A percentile compares a stretch with the other conserved stretches of the same genome.
These are phyloP conservation scores for Fratercula arctica DNA, from an alignment of 2,797 vertebrate species.

Conservation along the genomic window DNA sequence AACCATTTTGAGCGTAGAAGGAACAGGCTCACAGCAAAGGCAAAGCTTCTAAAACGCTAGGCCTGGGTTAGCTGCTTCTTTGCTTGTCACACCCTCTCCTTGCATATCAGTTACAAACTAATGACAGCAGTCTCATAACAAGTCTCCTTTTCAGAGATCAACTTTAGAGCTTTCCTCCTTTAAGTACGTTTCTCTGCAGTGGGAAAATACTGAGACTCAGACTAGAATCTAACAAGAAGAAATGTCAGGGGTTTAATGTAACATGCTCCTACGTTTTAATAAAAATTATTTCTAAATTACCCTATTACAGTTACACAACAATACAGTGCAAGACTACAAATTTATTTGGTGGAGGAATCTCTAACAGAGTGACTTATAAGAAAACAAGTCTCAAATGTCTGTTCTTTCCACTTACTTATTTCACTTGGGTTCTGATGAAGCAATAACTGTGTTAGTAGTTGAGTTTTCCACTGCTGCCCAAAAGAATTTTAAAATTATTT, in stretches of 20 bases:
- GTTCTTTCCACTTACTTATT: neutral
- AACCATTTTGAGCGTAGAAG: neutral
- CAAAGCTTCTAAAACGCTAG: neutral
- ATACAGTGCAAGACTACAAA: neutral
- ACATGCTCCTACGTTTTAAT: neutral
- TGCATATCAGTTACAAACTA: neutral
- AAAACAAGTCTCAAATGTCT: constrained; percentile 38
- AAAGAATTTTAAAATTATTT: neutral
- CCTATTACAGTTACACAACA: neutral
- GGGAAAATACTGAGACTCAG: neutral
- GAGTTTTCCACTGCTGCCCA: constrained; percentile 49
- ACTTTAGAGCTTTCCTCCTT: neutral
- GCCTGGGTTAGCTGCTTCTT: neutral
- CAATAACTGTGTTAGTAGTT: constrained; percentile 53
- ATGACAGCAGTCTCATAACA: neutral
- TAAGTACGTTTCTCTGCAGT: neutral
- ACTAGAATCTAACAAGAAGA: neutral
- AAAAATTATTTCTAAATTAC: neutral
- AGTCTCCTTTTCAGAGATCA: neutral
- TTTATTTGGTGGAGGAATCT: neutral
- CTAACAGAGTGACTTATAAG: neutral
- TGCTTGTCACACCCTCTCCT: neutral
- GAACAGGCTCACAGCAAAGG: neutral
- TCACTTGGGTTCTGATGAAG: constrained; percentile 34
- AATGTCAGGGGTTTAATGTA: neutral